Conservation (phyloP, 2,113 vertebrate genomes). For the Rhynchopsitta pachyrhyncha region DNA sequence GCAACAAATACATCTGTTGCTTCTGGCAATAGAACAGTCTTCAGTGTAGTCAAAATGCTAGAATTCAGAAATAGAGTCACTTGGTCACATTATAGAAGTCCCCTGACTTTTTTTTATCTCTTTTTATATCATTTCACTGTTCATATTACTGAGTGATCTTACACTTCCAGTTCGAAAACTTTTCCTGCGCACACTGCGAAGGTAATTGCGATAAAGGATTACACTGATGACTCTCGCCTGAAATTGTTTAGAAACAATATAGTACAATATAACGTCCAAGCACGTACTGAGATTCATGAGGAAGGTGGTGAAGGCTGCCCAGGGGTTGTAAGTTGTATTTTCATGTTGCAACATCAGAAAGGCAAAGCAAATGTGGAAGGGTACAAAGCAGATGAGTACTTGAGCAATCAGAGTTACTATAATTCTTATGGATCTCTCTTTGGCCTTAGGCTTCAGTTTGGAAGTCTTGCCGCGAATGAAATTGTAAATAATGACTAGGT, state of each 20-base stretch:
- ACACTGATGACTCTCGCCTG: slow-evolving; percentile 95
- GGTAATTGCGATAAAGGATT: slow-evolving; percentile 93
- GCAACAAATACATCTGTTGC: background rate
- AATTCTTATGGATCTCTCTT: slow-evolving; percentile 93
- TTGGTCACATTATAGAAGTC: background rate
- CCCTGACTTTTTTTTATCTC: background rate
- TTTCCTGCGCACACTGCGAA: slow-evolving; percentile 91
- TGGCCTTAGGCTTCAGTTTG: slow-evolving; percentile 92
- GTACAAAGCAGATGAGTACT: slow-evolving; percentile 90
- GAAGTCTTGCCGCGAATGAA: slow-evolving; percentile 88
- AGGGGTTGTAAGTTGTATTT: slow-evolving; percentile 72
- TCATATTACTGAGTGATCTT: slow-evolving; percentile 89
- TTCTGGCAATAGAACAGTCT: background rate
- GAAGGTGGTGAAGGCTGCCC: slow-evolving; percentile 90
- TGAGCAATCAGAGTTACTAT: slow-evolving; percentile 91
- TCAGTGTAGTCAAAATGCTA: background rate
- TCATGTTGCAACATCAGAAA: slow-evolving; percentile 77
- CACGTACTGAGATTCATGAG: slow-evolving; percentile 96
- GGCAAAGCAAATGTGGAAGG: slow-evolving; percentile 88
- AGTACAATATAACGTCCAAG: slow-evolving; percentile 93
- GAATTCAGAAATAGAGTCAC: background rate
- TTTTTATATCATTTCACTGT: slow-evolving; percentile 86
- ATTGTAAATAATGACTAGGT: slow-evolving; percentile 87
- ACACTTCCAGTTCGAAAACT: slow-evolving; percentile 85
- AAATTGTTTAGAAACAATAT: slow-evolving; percentile 97